Evolutionary conservation across 2,113 vertebrate genomes (phyloP).

Genomic region (Cyanoliseus patagonus): DNA sequence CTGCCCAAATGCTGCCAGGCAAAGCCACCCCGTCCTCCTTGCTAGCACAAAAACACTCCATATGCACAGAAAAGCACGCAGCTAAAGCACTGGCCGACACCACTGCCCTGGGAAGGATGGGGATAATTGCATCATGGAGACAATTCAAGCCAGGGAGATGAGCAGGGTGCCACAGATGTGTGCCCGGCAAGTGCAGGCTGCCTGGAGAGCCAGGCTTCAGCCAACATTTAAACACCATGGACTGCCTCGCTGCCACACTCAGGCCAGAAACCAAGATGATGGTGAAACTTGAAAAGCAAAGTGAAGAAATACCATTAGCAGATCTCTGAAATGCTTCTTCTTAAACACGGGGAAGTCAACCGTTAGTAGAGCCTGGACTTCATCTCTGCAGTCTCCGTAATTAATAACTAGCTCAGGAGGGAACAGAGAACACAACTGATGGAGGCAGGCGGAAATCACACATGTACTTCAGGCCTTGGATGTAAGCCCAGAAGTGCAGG

Average conservation of each 20-base stretch:
- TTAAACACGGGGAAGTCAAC: background rate
- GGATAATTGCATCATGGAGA: background rate
- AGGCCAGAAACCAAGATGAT: background rate
- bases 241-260: background rate
- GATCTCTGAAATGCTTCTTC: background rate
- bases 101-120: rapidly evolving
- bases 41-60: background rate
- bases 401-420: slow-evolving; percentile 49
- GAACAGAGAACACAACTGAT: background rate
- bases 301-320: slow-evolving; percentile 1
- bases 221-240: background rate
- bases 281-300: background rate
- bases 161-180: background rate
- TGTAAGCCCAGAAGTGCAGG: slow-evolving; percentile 26
- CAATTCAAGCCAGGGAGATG: background rate
- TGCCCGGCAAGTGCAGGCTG: background rate
- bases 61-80: rapidly evolving
- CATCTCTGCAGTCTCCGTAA: slow-evolving; percentile 38
- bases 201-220: background rate
- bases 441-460: background rate
- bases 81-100: background rate
- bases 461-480: slow-evolving; percentile 18
- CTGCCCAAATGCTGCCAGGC: background rate
- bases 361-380: slow-evolving; percentile 34
- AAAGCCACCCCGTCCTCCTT: background rate